Evolutionary conservation across 2,888 invertebrate species (phyloP).

Genomic region (Smittia aterrima): DNA sequence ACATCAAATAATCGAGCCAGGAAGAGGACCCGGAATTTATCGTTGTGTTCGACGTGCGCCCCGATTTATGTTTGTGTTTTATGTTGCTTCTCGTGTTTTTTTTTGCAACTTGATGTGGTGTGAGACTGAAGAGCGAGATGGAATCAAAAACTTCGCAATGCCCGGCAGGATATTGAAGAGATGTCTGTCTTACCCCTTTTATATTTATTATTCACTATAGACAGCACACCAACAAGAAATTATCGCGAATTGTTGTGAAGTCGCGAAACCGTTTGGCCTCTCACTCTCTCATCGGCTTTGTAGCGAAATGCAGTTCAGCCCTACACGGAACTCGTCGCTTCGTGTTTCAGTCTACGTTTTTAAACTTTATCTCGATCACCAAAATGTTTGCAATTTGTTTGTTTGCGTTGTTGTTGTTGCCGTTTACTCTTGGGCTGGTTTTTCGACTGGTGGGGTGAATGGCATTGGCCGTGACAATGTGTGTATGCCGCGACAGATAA

Average conservation of each 20-base stretch:
- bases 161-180: conserved; percentile 13
- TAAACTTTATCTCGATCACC: not conserved
- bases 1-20: conserved; percentile 6
- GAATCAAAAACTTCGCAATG: not conserved
- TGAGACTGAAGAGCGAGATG: not conserved
- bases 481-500: conserved; percentile 19
- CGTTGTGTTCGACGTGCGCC: conserved; percentile 5
- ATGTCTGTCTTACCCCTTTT: conserved; percentile 17
- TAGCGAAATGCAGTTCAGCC: not conserved
- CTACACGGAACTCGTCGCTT: not conserved
- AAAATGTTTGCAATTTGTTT: conserved; percentile 29
- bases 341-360: not conserved
- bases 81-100: conserved; percentile 9
- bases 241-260: not conserved
- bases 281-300: not conserved
- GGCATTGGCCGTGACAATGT: conserved; percentile 22
- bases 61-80: conserved; percentile 13
- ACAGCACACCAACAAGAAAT: not conserved
- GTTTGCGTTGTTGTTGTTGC: not conserved
- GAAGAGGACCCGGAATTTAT: conserved; percentile 4
- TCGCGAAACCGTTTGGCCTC: not conserved
- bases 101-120: conserved; percentile 1
- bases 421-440: not conserved
- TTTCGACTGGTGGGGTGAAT: not conserved
- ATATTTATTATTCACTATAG: not conserved